Conservation (phyloP, 2,797 vertebrate species). For the Tolypeutes matacus region DNA sequence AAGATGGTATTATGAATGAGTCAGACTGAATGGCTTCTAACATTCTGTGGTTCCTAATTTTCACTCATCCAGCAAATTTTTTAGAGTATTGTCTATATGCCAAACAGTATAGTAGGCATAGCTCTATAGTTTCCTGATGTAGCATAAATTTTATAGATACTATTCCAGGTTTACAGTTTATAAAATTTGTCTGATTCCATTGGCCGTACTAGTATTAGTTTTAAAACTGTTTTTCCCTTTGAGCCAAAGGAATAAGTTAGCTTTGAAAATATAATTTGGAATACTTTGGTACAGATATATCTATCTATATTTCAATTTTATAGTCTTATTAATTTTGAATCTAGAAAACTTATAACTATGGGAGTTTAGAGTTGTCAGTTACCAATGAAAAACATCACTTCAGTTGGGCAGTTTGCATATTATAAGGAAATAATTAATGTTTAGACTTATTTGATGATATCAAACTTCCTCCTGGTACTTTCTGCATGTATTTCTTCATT, state of each 20-base stretch:
- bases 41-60: neutral
- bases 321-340: conserved; percentile 58
- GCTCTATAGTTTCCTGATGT: neutral
- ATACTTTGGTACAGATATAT: conserved; percentile 10
- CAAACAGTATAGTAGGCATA: conserved; percentile 3
- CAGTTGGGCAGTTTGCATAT: neutral
- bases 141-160: conserved; percentile 21
- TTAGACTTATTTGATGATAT: conserved; percentile 27
- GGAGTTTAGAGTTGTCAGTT: conserved; percentile 45
- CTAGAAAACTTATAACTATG: conserved; percentile 45
- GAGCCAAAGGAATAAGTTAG: conserved; percentile 60
- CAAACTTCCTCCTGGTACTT: conserved; percentile 10
- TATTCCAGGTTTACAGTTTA: conserved; percentile 26
- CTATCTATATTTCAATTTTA: conserved; percentile 39
- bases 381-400: conserved; percentile 62
- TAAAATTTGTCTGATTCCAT: conserved; percentile 42
- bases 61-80: conserved; percentile 37
- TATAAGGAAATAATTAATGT: conserved; percentile 37
- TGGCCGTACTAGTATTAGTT: conserved; percentile 14
- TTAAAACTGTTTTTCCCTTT: conserved; percentile 47
- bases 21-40: neutral
- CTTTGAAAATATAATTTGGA: conserved; percentile 63
- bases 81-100: neutral
- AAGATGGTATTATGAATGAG: neutral
- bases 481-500: conserved; percentile 35